Percentiles rank a stretch among this genome's conserved stretches.
Evolutionary conservation across 2,888 invertebrate genomes (phyloP).

Genomic region (Melitaea athalia): DNA sequence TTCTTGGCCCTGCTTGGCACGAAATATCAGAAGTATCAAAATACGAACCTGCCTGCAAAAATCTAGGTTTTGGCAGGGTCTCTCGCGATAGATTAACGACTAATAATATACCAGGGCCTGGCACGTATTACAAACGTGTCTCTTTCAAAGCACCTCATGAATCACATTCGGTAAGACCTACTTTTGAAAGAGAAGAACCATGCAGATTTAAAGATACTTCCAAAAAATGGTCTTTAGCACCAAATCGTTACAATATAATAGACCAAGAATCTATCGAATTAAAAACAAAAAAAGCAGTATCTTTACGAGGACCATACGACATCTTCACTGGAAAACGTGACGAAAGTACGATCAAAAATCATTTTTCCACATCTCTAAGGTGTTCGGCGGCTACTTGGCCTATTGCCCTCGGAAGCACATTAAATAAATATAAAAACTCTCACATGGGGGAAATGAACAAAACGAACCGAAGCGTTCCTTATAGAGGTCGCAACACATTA

Average conservation of each 20-base stretch:
- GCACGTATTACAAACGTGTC: conserved; percentile 59
- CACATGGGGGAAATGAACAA: conserved; percentile 69
- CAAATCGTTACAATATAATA: conserved; percentile 64
- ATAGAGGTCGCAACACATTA: conserved; percentile 72
- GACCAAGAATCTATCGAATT: conserved; percentile 65
- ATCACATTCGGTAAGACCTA: conserved; percentile 60
- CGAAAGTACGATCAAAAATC: conserved; percentile 75
- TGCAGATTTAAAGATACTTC: conserved; percentile 63
- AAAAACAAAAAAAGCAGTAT: conserved; percentile 65
- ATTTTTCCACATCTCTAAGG: conserved; percentile 64
- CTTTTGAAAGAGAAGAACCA: conserved; percentile 64
- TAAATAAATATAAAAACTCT: conserved; percentile 61
- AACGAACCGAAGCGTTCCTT: conserved; percentile 57
- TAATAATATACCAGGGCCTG: conserved; percentile 59
- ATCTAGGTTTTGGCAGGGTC: conserved; percentile 65
- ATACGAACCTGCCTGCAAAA: conserved; percentile 58
- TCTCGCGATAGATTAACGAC: conserved; percentile 48
- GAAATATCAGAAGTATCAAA: conserved; percentile 44
- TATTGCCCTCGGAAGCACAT: conserved; percentile 54
- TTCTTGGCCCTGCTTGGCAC: conserved; percentile 69
- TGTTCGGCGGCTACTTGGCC: conserved; percentile 67
- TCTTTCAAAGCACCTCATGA: conserved; percentile 64
- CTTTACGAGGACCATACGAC: conserved; percentile 69
- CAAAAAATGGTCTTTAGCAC: conserved; percentile 64
- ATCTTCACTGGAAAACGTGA: conserved; percentile 78